A percentile compares a stretch with the other conserved stretches of the same genome.
These are phyloP conservation scores for Formicarius rufipectus DNA, from an alignment of 2,113 vertebrate species.

Conservation along the genomic window DNA sequence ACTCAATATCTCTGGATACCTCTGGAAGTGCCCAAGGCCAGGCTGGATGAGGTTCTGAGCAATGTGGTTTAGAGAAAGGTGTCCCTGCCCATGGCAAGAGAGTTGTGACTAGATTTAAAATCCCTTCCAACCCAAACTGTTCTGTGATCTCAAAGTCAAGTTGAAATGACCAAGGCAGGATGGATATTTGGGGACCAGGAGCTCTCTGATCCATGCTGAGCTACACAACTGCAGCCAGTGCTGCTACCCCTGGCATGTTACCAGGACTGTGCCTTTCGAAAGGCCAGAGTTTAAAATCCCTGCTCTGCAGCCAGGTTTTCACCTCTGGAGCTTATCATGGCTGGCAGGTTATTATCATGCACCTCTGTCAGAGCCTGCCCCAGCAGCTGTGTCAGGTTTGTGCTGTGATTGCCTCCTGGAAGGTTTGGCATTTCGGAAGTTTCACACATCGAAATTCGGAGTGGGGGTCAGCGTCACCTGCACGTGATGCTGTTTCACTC, in stretches of 20 bases:
- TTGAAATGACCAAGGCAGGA: background rate
- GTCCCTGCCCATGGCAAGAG: background rate
- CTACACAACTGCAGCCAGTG: background rate
- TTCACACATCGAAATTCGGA: background rate
- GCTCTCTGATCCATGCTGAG: background rate
- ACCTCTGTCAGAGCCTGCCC: background rate
- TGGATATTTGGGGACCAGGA: background rate
- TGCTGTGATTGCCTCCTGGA: background rate
- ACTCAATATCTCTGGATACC: background rate
- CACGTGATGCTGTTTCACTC: background rate
- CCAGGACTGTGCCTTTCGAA: background rate
- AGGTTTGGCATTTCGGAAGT: background rate
- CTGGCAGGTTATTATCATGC: background rate
- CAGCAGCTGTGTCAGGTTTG: background rate
- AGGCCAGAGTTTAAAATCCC: background rate
- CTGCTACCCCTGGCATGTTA: fast-evolving
- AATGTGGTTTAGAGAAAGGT: fast-evolving
- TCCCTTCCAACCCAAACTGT: background rate
- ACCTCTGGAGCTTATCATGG: fast-evolving
- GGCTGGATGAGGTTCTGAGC: background rate
- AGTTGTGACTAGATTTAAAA: background rate
- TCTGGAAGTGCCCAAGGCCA: background rate
- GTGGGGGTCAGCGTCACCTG: fast-evolving
- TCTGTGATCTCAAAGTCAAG: background rate
- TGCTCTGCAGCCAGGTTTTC: background rate